Base-by-base conservation (phyloP, 2,113 vertebrate genomes). In the Pseudopipra pipra region DNA sequence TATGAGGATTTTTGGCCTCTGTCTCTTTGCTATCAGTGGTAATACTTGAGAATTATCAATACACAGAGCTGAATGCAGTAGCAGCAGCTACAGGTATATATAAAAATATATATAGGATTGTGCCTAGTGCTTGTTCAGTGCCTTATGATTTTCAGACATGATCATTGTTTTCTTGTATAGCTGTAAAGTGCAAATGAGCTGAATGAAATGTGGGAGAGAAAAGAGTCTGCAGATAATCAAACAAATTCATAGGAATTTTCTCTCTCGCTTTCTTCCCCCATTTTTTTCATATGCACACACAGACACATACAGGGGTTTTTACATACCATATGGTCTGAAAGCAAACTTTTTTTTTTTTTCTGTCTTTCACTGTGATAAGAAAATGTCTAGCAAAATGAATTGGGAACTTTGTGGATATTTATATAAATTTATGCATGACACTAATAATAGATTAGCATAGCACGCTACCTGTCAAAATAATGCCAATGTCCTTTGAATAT, bases 61-160 rank as follows among this genome's bases (percentile, higher is more conserved):
- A 62, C 14, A 46, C 0, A 2, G 8, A 72, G 6, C 43, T 92
- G 47, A 39, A 73, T 49, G 28, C 21, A 23, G 6, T 19, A 72
- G 14, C 33, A 81, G 18, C 23, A 76, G 20, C 37, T 73, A 62
- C 22, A 46, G 4, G 6, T 39, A 4, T 37, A 46, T 21, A 7
- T 61, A 23, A 8, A 35, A 41, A 31, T 27, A 22, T 21, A 35
- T 10, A 31, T 3, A 51, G 11, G 30, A 56, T 39, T 85, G 17
- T 81, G 51, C 44, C 28, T 49, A 12, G 17, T 28, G 11, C 6
- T 85, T 68, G 9, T 61, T 93, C 28, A n/a, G 28, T 51, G n/a
- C 71, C 30, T 74, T 59, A 37, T 20, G 37, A 72, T 89, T 95
- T 94, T 87, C 81, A 68, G 41, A 74, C 9, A 68, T 92, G 56